A percentile compares a stretch with the other conserved stretches of the same genome.
phyloP scores from a whole-genome alignment of 2,888 invertebrate species.

The Drosophila atripex region DNA sequence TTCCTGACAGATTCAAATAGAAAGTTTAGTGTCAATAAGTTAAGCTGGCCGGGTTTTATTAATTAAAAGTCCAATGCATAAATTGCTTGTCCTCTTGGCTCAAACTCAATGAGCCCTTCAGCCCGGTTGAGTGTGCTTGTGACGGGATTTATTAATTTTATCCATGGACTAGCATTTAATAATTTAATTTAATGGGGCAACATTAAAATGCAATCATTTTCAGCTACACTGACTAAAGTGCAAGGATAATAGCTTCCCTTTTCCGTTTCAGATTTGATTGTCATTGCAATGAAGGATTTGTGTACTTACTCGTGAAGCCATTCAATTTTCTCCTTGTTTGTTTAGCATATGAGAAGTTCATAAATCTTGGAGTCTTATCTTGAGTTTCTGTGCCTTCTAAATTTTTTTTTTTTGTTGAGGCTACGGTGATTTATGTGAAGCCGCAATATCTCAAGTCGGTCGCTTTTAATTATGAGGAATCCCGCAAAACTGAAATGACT shows the following conservation, averaged over 20 bases:
- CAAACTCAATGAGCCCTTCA: neutral
- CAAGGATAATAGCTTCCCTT: conserved; percentile 2
- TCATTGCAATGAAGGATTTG: neutral
- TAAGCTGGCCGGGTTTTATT: conserved; percentile 31
- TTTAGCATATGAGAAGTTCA: conserved; percentile 13
- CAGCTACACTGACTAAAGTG: neutral
- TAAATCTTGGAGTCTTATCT: conserved; percentile 52
- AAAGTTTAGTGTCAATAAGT: conserved; percentile 39
- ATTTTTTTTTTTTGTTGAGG: neutral
- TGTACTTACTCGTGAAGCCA: neutral
- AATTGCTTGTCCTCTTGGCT: conserved; percentile 13
- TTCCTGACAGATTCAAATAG: conserved; percentile 31
- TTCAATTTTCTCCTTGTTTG: neutral
- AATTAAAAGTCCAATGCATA: conserved; percentile 52
- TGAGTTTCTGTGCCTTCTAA: conserved; percentile 24
- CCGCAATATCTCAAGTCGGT: conserved; percentile 54
- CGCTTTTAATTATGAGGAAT: conserved; percentile 67
- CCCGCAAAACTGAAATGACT: conserved; percentile 11
- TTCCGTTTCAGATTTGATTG: neutral
- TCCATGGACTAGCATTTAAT: neutral
- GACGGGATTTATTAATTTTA: neutral
- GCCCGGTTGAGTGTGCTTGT: neutral
- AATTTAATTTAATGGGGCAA: neutral
- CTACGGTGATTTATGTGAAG: conserved; percentile 63
- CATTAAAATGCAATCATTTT: neutral